Base-by-base conservation (phyloP, 1,140 invertebrate genomes). In the Rhyacophila brunnea region DNA sequence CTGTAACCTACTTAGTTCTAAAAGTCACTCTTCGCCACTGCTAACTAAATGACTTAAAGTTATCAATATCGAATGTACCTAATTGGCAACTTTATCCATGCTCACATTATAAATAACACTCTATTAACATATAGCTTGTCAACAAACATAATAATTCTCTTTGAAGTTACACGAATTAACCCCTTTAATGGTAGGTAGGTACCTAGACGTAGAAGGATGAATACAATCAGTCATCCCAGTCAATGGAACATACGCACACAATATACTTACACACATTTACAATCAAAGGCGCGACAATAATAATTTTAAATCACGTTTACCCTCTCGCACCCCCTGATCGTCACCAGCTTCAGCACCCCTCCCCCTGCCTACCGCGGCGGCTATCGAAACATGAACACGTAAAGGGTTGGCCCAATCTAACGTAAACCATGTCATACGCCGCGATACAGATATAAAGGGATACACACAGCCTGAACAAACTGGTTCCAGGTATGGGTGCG, bases 401-500 rank as follows among this genome's bases (percentile, higher is more conserved):
- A 63, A 63, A 58, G 61, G 61, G 61, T 54, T 55, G 61, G 56
- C 50, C 61, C 61, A 55, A 63, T 63, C 61, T 56, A 51, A 57
- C 54, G 54, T 57, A 57, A 57, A 54, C 49, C 58, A 54, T 60
- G 58, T 60, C 58, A 60, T 60, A 60, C 51, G 43, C 51, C 45
- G 50, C 58, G 58, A 53, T 53, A 60, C 58, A 60, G 44, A 52
- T 52, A 53, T 42, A 46, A 46, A 48, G 53, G 53, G 44, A 48
- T 56, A 56, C 46, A 28, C 23, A 28, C 4, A 47, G 23, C 53
- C 53, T 17, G 38, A 56, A 56, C 53, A 56, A 56, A 56, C 53
- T 48, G 53, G 53, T 56, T 56, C 46, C 53, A 56, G 53, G 53
- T 56, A 56, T 56, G 43, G 23, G 23, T 28, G 23, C 9, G 3